A percentile compares a stretch with the other conserved stretches of the same genome.
Evolutionary conservation across 2,888 invertebrate genomes (phyloP).

Genomic region (Heliothis peltigera): DNA sequence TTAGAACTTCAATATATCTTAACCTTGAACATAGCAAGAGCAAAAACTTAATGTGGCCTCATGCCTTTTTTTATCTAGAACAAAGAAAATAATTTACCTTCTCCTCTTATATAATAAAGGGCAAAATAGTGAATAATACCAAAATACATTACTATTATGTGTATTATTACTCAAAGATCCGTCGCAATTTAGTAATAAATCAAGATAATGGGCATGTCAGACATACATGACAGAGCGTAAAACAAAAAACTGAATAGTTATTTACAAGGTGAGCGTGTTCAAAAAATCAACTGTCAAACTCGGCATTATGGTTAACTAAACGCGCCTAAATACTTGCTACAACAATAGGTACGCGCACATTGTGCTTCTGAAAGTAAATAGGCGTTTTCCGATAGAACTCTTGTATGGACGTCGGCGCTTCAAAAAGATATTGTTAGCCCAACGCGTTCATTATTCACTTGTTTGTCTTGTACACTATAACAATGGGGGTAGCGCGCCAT

Average conservation of each 20-base stretch:
- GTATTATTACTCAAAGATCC: neutral
- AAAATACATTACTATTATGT: neutral
- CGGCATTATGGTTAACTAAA: conserved; percentile 24
- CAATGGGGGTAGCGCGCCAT: conserved; percentile 48
- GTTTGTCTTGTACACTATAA: conserved; percentile 55
- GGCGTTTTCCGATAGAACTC: conserved; percentile 47
- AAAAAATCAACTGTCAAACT: conserved; percentile 39
- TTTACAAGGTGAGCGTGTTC: conserved; percentile 26
- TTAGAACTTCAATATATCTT: no score
- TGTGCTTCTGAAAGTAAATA: conserved; percentile 46
- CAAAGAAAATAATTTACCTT: no score
- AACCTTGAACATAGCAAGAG: no score
- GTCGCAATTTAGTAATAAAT: neutral
- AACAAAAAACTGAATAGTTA: conserved; percentile 44
- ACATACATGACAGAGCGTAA: conserved; percentile 8
- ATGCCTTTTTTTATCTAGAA: no score
- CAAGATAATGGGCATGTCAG: neutral
- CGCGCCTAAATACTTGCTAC: conserved; percentile 37
- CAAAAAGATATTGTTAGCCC: conserved; percentile 51
- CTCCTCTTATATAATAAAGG: no score
- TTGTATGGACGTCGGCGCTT: conserved; percentile 33
- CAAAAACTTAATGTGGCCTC: neutral
- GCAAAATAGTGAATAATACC: no score
- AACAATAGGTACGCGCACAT: conserved; percentile 31
- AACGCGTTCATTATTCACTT: conserved; percentile 57